These are phyloP conservation scores for Gymnoscelis rufifasciata DNA, from an alignment of 2,888 invertebrate genomes.

Conservation along the genomic window DNA sequence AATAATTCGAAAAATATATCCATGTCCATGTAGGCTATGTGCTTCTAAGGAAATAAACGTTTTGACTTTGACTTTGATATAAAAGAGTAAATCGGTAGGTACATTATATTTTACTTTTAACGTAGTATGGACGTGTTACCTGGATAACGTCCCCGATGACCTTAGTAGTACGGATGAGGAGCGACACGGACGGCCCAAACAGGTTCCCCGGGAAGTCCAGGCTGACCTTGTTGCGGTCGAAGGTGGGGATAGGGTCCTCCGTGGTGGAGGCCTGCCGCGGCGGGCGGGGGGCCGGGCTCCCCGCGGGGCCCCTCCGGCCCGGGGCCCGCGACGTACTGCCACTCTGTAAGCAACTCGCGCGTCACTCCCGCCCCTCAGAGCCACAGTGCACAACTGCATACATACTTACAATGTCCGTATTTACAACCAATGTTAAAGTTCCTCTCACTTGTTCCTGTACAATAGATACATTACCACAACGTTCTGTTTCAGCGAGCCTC, in stretches of 20 bases:
- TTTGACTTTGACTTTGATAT: too few species aligned
- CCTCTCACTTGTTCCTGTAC: too few species aligned
- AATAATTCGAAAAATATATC: too few species aligned
- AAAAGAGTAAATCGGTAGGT: too few species aligned
- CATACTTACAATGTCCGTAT: neutral
- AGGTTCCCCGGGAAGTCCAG: conserved; percentile 82
- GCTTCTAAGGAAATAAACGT: too few species aligned
- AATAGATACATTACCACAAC: too few species aligned
- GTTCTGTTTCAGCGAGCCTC: too few species aligned
- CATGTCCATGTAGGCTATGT: too few species aligned
- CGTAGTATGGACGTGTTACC: conserved; percentile 49
- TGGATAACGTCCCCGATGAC: conserved; percentile 82
- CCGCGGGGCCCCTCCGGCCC: conserved; percentile 22
- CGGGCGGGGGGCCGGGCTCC: conserved; percentile 11
- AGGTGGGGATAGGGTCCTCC: conserved; percentile 77
- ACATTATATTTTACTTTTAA: too few species aligned
- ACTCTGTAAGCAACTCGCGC: conserved; percentile 37
- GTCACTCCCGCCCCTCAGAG: conserved; percentile 1
- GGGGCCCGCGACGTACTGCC: conserved; percentile 59
- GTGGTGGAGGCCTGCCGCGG: conserved; percentile 25
- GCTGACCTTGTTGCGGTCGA: conserved; percentile 82
- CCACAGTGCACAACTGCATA: neutral
- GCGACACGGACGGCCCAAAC: conserved; percentile 83
- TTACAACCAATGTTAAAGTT: too few species aligned
- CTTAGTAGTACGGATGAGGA: conserved; percentile 83